A percentile compares a stretch with the other conserved stretches of the same genome.
These are phyloP conservation scores for Dicycla oo DNA, from an alignment of 2,888 invertebrate species.

Conservation along the genomic window DNA sequence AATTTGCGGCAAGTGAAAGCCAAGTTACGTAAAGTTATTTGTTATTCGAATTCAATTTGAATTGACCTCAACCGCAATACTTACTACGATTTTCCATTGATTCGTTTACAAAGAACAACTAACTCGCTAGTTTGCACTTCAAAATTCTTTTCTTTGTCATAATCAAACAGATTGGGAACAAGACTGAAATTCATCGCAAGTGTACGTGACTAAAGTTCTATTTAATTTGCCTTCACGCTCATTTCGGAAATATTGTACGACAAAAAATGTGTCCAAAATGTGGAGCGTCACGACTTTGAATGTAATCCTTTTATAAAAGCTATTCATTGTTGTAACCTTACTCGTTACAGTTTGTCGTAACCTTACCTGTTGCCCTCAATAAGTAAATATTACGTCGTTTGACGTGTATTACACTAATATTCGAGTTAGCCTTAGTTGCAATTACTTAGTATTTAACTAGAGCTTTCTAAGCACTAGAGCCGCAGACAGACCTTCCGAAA, in stretches of 20 bases:
- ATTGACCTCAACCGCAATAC: constrained; percentile 69
- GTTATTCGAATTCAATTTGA: constrained; percentile 68
- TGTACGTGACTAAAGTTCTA: constrained; percentile 46
- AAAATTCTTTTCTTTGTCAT: constrained; percentile 37
- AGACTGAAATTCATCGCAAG: constrained; percentile 31
- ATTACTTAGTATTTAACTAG: neutral
- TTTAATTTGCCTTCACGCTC: constrained; percentile 43
- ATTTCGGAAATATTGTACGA: constrained; percentile 46
- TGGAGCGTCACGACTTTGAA: constrained; percentile 48
- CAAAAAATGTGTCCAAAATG: constrained; percentile 46
- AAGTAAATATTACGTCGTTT: constrained; percentile 20
- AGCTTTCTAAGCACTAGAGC: constrained; percentile 4
- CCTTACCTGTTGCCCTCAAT: constrained; percentile 38
- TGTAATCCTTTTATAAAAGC: constrained; percentile 49
- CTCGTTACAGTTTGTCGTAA: constrained; percentile 38
- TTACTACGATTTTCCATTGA: constrained; percentile 64
- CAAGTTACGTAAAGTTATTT: constrained; percentile 74
- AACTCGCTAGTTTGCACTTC: constrained; percentile 49
- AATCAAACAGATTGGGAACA: constrained; percentile 30
- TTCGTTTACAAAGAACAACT: constrained; percentile 55
- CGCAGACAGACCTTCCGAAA: constrained; percentile 5
- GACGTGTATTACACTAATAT: neutral
- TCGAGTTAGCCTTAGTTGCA: neutral
- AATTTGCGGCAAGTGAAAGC: constrained; percentile 79
- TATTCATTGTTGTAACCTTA: constrained; percentile 37